These are phyloP conservation scores for Vimba vimba DNA, from an alignment of 2,113 vertebrate genomes.

Conservation along the genomic window DNA sequence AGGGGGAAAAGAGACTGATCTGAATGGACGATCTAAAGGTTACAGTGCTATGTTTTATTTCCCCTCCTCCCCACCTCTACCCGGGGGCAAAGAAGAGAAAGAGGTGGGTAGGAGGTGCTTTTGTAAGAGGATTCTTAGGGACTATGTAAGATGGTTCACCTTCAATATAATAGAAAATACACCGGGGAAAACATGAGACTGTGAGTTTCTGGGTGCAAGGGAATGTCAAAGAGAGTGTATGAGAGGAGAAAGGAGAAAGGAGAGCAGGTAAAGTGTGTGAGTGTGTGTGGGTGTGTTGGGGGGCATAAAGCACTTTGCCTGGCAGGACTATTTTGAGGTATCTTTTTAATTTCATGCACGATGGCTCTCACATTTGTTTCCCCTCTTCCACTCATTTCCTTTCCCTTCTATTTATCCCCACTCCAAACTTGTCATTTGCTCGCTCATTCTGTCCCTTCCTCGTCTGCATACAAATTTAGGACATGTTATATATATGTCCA, in stretches of 20 bases:
- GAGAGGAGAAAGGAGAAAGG: constrained; percentile 22
- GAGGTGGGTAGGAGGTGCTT: not conserved
- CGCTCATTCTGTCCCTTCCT: constrained; percentile 14
- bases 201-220: constrained; percentile 29
- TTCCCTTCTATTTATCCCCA: constrained; percentile 40
- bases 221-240: constrained; percentile 35
- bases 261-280: constrained; percentile 27
- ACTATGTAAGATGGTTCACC: constrained; percentile 43
- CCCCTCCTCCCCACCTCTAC: constrained; percentile 46
- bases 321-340: constrained; percentile 70
- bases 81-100: constrained; percentile 12
- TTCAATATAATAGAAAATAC: constrained; percentile 30
- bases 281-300: constrained; percentile 4
- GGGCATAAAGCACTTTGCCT: constrained; percentile 58
- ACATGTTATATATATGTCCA: not conserved
- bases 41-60: constrained; percentile 64
- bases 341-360: constrained; percentile 82
- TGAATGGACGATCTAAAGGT: constrained; percentile 71
- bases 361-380: constrained; percentile 75
- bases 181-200: not conserved
- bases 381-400: constrained; percentile 59
- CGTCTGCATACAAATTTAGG: constrained; percentile 21
- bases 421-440: constrained; percentile 56
- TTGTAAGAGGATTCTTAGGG: constrained; percentile 46
- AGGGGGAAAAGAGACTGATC: constrained; percentile 61